A percentile compares a stretch with the other conserved stretches of the same genome.
Evolutionary conservation across 2,797 vertebrate genomes (phyloP).

Genomic region (Protonibea diacanthus): DNA sequence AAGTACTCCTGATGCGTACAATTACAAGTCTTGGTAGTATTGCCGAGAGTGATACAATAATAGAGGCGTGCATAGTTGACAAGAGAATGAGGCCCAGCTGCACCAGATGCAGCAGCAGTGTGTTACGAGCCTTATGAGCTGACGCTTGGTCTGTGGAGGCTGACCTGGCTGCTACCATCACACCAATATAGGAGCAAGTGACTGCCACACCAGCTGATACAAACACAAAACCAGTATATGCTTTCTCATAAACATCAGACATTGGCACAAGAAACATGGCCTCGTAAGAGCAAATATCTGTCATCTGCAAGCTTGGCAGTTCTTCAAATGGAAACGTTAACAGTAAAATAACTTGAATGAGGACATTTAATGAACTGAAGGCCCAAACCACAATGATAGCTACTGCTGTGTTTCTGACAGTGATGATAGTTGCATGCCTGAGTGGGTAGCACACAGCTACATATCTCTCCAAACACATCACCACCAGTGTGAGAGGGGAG

Average conservation of each 20-base stretch:
- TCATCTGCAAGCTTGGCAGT: constrained; percentile 22
- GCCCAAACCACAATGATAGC: background rate
- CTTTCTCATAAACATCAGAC: background rate
- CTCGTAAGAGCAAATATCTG: background rate
- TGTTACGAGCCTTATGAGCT: background rate
- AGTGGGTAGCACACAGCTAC: constrained; percentile 3
- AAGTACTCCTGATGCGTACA: no score
- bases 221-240: background rate
- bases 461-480: constrained; percentile 4
- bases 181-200: background rate
- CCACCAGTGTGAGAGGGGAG: background rate
- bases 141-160: constrained; percentile 6
- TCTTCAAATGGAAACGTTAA: background rate
- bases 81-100: background rate
- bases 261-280: background rate
- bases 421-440: background rate
- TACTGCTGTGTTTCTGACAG: background rate
- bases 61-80: no score
- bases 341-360: background rate
- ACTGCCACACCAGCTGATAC: background rate
- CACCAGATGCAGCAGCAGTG: background rate
- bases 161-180: constrained; percentile 1
- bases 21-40: background rate
- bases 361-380: background rate
- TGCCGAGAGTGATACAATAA: background rate